Base-by-base conservation (phyloP, 2,113 vertebrate genomes). In the Ploceus nigricollis region DNA sequence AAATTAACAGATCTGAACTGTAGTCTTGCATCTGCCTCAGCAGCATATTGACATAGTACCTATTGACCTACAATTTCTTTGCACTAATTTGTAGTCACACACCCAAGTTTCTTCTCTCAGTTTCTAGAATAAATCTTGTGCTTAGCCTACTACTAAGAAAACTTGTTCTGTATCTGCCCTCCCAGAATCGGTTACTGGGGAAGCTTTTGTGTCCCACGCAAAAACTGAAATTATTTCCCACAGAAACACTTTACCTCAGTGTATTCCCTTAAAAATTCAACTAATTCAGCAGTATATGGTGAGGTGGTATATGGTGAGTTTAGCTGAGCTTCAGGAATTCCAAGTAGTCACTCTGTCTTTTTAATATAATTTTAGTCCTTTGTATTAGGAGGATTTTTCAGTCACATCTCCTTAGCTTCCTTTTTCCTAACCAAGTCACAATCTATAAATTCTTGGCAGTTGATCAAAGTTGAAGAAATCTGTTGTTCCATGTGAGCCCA, bases 131-230 rank as follows among this genome's bases (percentile, higher is more conserved):
- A 31, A 69, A 45, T 60, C 10, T 16, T 0, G 0, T 60, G 10
- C 33, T 53, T 68, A 9, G 6, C 3, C 7, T 73, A 8, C 31
- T 21, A 28, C 60, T 64, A 11, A 66, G 16, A 75, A 53, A 18
- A 6, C 7, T 7, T 44, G 5, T 39, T 82, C 31, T 82, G 8
- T 58, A 11, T 76, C 27, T 79, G 86, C 40, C 19, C 5, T 44
- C 13, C 15, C 27, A 47, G 40, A 75, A 51, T 4, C 0, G 0
- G 13, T 56, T 69, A 10, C 7, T 44, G 23, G 31, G 35, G 19
- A 72, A 39, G 39, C 16, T 30, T 45, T 44, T 33, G 25, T 60
- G 23, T 33, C 28, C 35, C 30, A 1, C 37, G 12, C 35, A 54
- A 77, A 80, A 39, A 39, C 6, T 78, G 39, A 58, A 56, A 13